A percentile compares a stretch with the other conserved stretches of the same genome.
These are phyloP conservation scores for Athene cunicularia DNA, from an alignment of 2,113 vertebrate species.

Conservation along the genomic window DNA sequence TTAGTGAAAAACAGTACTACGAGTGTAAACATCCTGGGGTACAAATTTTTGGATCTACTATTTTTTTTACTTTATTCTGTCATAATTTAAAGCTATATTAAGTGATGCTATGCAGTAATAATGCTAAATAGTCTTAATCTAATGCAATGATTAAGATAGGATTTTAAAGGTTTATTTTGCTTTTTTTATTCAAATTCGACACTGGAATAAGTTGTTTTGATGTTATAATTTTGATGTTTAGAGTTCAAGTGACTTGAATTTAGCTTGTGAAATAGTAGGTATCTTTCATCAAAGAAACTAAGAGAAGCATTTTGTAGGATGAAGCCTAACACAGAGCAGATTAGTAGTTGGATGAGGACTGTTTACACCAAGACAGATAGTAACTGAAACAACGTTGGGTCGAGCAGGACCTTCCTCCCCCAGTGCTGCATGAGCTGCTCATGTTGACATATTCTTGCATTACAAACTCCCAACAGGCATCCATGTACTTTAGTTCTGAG, in stretches of 20 bases:
- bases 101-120: neutral
- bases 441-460: neutral
- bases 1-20: neutral
- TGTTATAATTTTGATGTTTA: neutral
- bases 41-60: neutral
- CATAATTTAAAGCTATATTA: slow-evolving; percentile 6
- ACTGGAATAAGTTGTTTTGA: neutral
- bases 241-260: neutral
- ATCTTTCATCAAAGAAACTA: neutral
- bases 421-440: rapidly evolving
- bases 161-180: neutral
- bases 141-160: neutral
- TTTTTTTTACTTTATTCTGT: neutral
- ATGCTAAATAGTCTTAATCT: slow-evolving; percentile 1
- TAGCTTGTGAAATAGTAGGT: neutral
- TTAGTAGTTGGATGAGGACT: neutral
- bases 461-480: neutral
- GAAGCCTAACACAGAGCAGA: neutral
- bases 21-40: neutral
- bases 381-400: neutral
- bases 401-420: neutral
- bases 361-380: neutral
- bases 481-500: neutral
- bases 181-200: neutral
- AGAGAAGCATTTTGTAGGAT: neutral